Percentiles rank a stretch among this genome's conserved stretches.
phyloP scores from a whole-genome alignment of 2,888 invertebrate genomes.

The Agrilus cyanescens region DNA sequence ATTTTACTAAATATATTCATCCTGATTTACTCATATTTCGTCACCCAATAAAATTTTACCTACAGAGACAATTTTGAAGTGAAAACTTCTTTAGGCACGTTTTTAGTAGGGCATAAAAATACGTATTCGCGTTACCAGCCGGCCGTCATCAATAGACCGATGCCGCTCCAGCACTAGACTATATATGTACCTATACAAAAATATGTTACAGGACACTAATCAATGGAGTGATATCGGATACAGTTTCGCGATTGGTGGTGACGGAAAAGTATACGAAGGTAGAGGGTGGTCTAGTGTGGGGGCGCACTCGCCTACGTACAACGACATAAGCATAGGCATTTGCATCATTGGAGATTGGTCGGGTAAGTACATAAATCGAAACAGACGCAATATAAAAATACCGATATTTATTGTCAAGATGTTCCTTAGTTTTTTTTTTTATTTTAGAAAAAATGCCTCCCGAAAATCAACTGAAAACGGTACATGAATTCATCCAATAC shows the following conservation, averaged over 20 bases:
- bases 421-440: too few species aligned
- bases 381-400: slow-evolving; percentile 1
- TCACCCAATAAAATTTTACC: too few species aligned
- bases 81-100: too few species aligned
- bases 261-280: slow-evolving; percentile 58
- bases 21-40: too few species aligned
- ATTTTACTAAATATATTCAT: too few species aligned
- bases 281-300: slow-evolving; percentile 58
- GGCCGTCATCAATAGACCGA: too few species aligned
- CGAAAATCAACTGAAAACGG: slow-evolving; percentile 43
- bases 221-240: slow-evolving; percentile 61
- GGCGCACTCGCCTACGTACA: slow-evolving; percentile 59
- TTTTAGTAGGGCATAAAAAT: too few species aligned
- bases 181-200: too few species aligned
- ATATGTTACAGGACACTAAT: slow-evolving; percentile 24
- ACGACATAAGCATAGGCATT: slow-evolving; percentile 55
- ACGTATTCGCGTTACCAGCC: too few species aligned
- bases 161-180: too few species aligned
- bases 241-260: slow-evolving; percentile 62
- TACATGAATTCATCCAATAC: slow-evolving; percentile 45
- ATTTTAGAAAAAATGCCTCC: slow-evolving; percentile 47
- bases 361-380: slow-evolving; percentile 38
- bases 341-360: slow-evolving; percentile 62
- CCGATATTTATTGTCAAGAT: too few species aligned
- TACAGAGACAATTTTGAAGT: too few species aligned